Evolutionary conservation across 23 tunicate species (phyloP).

Genomic region (Aplidium turbinatum): DNA sequence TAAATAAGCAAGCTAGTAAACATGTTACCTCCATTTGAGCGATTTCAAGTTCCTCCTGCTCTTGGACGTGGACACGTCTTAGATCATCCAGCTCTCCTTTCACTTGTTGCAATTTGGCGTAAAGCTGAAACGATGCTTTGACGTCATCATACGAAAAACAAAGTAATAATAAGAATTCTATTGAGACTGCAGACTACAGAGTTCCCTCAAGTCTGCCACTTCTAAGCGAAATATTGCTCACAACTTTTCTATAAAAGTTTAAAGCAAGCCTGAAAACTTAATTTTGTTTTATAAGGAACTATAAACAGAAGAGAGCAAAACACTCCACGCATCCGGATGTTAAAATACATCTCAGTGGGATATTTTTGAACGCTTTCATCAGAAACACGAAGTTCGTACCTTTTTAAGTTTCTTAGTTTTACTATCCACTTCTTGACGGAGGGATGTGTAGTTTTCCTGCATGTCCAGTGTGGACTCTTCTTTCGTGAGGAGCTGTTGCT

Average conservation of each 20-base stretch:
- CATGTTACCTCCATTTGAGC: constrained; percentile 91
- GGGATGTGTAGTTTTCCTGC: constrained; percentile 78
- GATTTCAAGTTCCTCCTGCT: constrained; percentile 73
- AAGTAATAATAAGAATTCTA: too few species aligned
- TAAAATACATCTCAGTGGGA: too few species aligned
- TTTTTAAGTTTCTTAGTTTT: constrained; percentile 91
- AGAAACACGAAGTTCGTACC: constrained; percentile 32
- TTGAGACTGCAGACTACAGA: too few species aligned
- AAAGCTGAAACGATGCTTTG: constrained; percentile 43
- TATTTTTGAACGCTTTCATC: too few species aligned
- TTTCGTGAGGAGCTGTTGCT: constrained; percentile 66
- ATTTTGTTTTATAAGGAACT: too few species aligned
- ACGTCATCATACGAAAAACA: too few species aligned
- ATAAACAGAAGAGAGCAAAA: too few species aligned
- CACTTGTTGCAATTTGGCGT: constrained; percentile 63
- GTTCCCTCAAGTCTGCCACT: too few species aligned
- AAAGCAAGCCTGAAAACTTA: too few species aligned
- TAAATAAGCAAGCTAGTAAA: background rate
- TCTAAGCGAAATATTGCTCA: too few species aligned
- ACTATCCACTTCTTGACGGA: constrained; percentile 89
- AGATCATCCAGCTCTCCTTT: constrained; percentile 81
- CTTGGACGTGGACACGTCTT: constrained; percentile 35
- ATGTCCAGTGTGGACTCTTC: constrained; percentile 82
- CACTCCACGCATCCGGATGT: too few species aligned
- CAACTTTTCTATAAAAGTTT: too few species aligned